Evolutionary conservation across 1,140 invertebrate genomes (phyloP), one percentile per base, ranked within the genome.

Genomic region (Drosophila busckii): DNA sequence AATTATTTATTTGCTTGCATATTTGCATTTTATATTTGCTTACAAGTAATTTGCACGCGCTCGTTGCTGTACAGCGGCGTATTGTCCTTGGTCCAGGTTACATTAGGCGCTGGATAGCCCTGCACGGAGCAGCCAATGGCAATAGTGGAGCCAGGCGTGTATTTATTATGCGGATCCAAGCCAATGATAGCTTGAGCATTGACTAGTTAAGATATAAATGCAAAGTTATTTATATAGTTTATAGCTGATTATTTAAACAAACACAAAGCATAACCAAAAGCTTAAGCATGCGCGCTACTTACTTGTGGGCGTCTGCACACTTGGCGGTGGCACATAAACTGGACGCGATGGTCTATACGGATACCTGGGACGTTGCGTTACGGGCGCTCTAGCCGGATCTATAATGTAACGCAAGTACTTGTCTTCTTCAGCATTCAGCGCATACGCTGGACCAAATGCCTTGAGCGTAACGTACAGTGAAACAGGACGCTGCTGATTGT

Each of bases 21-120:
- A 28, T 4, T 0, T 13, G 2, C 0, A 4, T 22, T 12, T 4
- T 2, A 2, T n/a, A n/a, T n/a, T n/a, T n/a, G n/a, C 56, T 59
- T 32, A 85, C 83, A 20, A 42, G 61, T 83, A 4, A 86, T 85
- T 50, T 83, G 76, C n/a, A 86, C 53, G 2, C 76, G 84, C 6
- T 76, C 55, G 10, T 50, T 66, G 13, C 52, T 40, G 12, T 70
- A 35, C 7, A 88, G 17, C 2, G 86, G 87, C 20, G 88, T 75
- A 26, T 91, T 89, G 78, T 96, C 92, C 88, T 95, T 95, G 70
- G 90, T 94, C 95, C 95, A 97, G 25, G 89, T 88, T 0, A 95
- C 92, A 46, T 89, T 87, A 2, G 94, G 94, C 23, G 88, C 86
- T 1, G 95, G 94, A 87, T 93, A 93, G 2, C 95, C 95, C 37